phyloP scores from a whole-genome alignment of 2,888 invertebrate species.

The Palloptera scutellata region DNA sequence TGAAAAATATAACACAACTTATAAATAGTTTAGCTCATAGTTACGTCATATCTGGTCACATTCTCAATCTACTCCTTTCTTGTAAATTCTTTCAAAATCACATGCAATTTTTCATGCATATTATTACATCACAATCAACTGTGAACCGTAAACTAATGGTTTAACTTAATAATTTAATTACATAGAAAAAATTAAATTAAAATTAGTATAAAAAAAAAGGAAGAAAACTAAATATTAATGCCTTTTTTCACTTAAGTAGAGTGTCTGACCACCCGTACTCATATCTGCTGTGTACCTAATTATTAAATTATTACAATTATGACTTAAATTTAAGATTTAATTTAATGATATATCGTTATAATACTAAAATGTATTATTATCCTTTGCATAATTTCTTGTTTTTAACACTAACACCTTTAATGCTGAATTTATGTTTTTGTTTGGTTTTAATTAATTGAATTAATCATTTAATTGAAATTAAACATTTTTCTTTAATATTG shows the following conservation, averaged over 20 bases:
- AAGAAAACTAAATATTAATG: slow-evolving; percentile 22
- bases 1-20: too few species aligned
- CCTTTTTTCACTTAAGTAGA: slow-evolving; percentile 24
- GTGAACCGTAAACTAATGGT: too few species aligned
- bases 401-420: too few species aligned
- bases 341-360: slow-evolving; percentile 27
- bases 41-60: too few species aligned
- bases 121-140: too few species aligned
- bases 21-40: too few species aligned
- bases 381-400: slow-evolving; percentile 3
- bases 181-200: slow-evolving; percentile 14
- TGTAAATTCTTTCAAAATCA: too few species aligned
- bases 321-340: not conserved
- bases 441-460: not conserved
- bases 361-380: slow-evolving; percentile 42
- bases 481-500: slow-evolving; percentile 36
- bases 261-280: not conserved
- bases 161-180: not conserved
- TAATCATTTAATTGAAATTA: slow-evolving; percentile 21
- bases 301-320: not conserved
- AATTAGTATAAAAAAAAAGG: slow-evolving; percentile 3
- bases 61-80: too few species aligned
- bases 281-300: slow-evolving; percentile 26
- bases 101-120: too few species aligned
- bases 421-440: not conserved